Base-by-base conservation (phyloP, 2,888 invertebrate genomes). In the Blastobasis lacticolella region DNA sequence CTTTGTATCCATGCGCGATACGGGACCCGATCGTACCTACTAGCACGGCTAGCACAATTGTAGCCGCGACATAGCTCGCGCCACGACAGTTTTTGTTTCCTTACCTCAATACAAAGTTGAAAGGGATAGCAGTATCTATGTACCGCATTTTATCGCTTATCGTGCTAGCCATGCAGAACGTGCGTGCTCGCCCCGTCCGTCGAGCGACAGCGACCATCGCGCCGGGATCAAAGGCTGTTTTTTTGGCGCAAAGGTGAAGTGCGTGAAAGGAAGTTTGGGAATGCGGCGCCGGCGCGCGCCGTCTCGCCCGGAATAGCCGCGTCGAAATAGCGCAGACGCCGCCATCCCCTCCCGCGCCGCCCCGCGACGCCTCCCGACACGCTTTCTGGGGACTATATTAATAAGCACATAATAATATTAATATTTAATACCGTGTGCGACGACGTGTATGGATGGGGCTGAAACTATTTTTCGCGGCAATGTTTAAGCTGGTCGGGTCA, bases 281-380 rank as follows among this genome's bases (percentile, higher is more conserved):
- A 57, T 57, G 63, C 65, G 67, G 62, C 56, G 58, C 56, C 75
- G 69, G 63, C 56, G 60, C 62, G 63, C 64, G 64, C 60, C 71
- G 77, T 75, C 75, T 73, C 74, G 71, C 62, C 73, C 54, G 63
- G 68, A 75, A 76, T 78, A 77, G 71, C 8, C 6, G 53, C 61
- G 60, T 72, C 52, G 63, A 78, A 79, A 80, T 80, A 81, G 69
- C 77, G 69, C 72, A 81, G 80, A 80, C 78, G 71, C 66, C 68
- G 61, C 23, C 23, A 23, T 23, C 23, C 23, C 23, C 23, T 23
- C 23, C 23, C 55, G 23, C 55, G 65, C 60, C 62, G 64, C 62
- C 58, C 64, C 46, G 64, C 60, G 66, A 69, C 71, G 71, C 64
- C 69, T 74, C 77, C 67, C 72, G 72, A 72, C 62, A 23, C 23